Evolutionary conservation across 2,113 vertebrate species (phyloP).

Genomic region (Ptychochromis oligacanthus): DNA sequence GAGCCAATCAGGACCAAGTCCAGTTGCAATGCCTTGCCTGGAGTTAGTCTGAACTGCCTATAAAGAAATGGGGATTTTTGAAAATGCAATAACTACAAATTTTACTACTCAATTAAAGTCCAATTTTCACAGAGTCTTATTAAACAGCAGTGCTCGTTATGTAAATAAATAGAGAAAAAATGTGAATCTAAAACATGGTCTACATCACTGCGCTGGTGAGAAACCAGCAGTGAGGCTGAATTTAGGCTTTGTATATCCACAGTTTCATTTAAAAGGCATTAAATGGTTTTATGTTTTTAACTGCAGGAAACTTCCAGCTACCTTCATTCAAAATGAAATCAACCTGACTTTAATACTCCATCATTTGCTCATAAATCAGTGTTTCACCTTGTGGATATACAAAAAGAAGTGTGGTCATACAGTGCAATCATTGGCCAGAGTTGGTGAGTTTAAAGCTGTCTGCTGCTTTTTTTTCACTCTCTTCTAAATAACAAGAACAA

Average conservation of each 20-base stretch:
- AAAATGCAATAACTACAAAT: slow-evolving; percentile 16
- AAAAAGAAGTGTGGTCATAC: neutral
- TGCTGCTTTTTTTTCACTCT: neutral
- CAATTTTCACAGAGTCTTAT: slow-evolving; percentile 19
- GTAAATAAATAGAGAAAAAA: neutral
- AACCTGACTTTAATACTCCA: too few species aligned
- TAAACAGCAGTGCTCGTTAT: neutral
- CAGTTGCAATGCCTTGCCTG: slow-evolving; percentile 1
- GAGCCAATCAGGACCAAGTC: slow-evolving; percentile 36
- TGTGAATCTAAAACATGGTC: neutral
- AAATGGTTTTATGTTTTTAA: neutral
- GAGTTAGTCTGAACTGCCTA: slow-evolving; percentile 27
- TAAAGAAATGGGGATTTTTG: slow-evolving; percentile 14
- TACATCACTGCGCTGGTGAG: neutral
- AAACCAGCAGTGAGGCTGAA: neutral
- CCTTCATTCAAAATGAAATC: neutral
- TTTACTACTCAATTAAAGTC: slow-evolving; percentile 17
- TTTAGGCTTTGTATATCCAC: neutral
- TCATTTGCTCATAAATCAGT: neutral
- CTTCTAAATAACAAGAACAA: slow-evolving; percentile 37
- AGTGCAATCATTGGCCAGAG: neutral
- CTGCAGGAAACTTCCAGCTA: neutral
- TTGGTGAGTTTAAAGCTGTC: slow-evolving; percentile 14
- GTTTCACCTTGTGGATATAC: too few species aligned
- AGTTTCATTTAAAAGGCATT: neutral